A percentile compares a stretch with the other conserved stretches of the same genome.
Conservation (phyloP, 2,888 invertebrate species). For the Scaptomyza caliginosa region DNA sequence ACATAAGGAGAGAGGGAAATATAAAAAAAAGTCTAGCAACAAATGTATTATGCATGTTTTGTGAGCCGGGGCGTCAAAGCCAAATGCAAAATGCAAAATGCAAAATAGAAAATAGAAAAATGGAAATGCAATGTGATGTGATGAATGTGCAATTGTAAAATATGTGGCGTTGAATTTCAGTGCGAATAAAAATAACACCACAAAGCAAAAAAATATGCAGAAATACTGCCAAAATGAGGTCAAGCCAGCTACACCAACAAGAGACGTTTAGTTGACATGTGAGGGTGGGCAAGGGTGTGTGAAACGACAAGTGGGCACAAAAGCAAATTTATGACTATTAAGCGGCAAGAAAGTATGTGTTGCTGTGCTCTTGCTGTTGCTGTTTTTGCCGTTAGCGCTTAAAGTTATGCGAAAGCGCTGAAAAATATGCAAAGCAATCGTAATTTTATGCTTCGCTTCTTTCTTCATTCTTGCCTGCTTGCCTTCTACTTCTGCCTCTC, state of each 20-base stretch:
- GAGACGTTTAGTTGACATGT: constrained; percentile 37
- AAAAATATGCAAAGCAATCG: constrained; percentile 75
- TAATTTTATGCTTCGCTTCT: constrained; percentile 66
- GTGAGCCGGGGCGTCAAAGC: constrained; percentile 28
- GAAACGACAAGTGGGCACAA: constrained; percentile 35
- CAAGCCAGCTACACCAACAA: constrained; percentile 33
- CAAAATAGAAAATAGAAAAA: constrained; percentile 48
- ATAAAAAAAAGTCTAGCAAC: constrained; percentile 22
- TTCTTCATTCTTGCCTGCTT: neutral
- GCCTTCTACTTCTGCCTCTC: neutral
- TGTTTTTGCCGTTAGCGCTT: constrained; percentile 48
- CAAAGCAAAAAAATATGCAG: constrained; percentile 14
- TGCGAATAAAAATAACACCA: constrained; percentile 51
- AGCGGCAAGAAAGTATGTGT: constrained; percentile 76
- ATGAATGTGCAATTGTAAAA: constrained; percentile 74
- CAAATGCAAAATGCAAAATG: constrained; percentile 62
- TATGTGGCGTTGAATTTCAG: constrained; percentile 78
- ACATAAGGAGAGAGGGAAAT: constrained; percentile 18
- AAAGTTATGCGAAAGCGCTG: constrained; percentile 73
- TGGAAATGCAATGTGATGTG: constrained; percentile 67
- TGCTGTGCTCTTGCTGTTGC: constrained; percentile 72
- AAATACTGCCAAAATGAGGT: constrained; percentile 54
- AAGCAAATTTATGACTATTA: constrained; percentile 78
- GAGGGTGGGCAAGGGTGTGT: neutral
- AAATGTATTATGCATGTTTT: constrained; percentile 41